Evolutionary conservation across 2,888 invertebrate species (phyloP), one percentile per base, ranked within the genome.

Genomic region (Campopleginae sp.): DNA sequence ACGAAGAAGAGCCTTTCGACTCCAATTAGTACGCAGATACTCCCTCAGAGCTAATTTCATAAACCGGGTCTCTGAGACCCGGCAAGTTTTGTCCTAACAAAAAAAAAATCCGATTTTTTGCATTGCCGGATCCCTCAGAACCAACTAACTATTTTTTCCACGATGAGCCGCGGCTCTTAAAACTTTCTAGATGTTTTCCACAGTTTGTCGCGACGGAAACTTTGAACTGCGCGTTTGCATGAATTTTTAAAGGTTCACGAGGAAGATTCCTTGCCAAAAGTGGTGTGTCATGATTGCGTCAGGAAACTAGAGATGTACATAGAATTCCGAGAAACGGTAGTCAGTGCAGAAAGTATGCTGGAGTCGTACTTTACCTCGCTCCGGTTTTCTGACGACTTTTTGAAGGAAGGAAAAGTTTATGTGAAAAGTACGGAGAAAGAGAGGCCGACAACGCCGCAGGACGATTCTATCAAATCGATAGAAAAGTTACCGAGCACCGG

Each of bases 261-360:
- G 91, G 95, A 96, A 89, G 96, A 96, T 92, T 96, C 95, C 44
- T 92, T 96, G 86, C 96, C 96, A 65, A 96, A 96, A 94, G 96
- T 96, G 31, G 94, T 96, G 17, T 96, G 96, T 90, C 94, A 94
- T 14, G 95, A 95, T 84, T 96, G 96, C 90, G 93, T 96, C 54
- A 95, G 95, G 88, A 95, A 95, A 88, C 91, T 96, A 82, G 96
- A 96, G 86, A 94, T 94, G 54, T 95, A 95, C 86, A 95, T 95
- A 83, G 95, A 95, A 65, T 96, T 96, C 91, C 94, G 96, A 77
- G 95, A 95, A 88, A 95, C 95, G 68, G 96, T 96, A 87, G 94
- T 95, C 27, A 95, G 95, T 87, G 96, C 96, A 0, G 96, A 96
- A 92, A 94, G 95, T 19, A 96, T 96, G 96, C 92, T 96, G 8